phyloP scores from a whole-genome alignment of 2,113 vertebrate genomes.

The Rynchops niger region DNA sequence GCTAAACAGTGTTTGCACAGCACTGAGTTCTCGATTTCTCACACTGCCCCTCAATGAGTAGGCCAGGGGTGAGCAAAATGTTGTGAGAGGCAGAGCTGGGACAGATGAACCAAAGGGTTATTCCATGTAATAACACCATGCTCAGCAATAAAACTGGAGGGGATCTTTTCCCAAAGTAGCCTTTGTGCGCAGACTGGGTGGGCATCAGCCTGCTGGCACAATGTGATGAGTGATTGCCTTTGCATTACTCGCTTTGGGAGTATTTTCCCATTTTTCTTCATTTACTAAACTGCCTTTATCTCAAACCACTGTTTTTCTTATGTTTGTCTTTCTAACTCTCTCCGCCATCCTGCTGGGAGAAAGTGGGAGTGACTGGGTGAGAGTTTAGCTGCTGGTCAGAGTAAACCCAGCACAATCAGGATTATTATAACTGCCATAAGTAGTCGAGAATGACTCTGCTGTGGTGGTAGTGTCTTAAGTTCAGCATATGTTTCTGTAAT shows the following conservation, averaged over 20 bases:
- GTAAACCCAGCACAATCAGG: not conserved
- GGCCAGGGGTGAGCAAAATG: accelerated
- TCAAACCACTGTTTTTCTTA: not conserved
- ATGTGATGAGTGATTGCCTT: not conserved
- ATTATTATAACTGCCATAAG: not conserved
- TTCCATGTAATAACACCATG: not conserved
- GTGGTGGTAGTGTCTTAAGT: not conserved
- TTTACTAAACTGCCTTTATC: not conserved
- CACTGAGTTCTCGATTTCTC: not conserved
- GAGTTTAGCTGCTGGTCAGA: accelerated
- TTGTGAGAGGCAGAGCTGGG: not conserved
- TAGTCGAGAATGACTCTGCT: not conserved
- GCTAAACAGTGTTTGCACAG: not conserved
- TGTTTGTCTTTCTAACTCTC: not conserved
- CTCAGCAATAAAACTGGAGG: not conserved
- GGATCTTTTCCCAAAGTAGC: not conserved
- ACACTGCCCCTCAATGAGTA: accelerated
- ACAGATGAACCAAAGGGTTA: not conserved
- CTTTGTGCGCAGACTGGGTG: accelerated
- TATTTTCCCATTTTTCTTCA: not conserved
- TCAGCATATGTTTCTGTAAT: not conserved
- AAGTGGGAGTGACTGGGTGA: accelerated
- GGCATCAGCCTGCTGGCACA: not conserved
- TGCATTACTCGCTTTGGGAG: not conserved
- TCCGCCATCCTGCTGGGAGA: accelerated